Evolutionary conservation across 2,888 invertebrate genomes (phyloP).

Genomic region (Formica aserva): DNA sequence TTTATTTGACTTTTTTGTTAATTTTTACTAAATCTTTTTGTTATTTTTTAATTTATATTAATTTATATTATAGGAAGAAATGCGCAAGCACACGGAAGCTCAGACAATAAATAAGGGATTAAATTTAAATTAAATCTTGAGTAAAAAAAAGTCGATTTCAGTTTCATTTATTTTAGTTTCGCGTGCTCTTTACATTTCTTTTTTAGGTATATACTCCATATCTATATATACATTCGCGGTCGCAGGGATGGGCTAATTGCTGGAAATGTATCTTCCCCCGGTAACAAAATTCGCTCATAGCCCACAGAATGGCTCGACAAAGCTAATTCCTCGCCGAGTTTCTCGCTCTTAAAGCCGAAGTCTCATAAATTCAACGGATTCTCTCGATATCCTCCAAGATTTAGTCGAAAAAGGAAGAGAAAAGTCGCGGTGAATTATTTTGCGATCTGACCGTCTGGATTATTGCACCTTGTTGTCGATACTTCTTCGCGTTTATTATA

Average conservation of each 20-base stretch:
- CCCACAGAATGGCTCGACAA: slow-evolving; percentile 72
- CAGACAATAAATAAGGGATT: background rate
- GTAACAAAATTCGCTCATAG: slow-evolving; percentile 69
- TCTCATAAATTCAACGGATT: slow-evolving; percentile 72
- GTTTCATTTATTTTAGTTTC: slow-evolving; percentile 10
- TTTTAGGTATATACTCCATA: slow-evolving; percentile 12
- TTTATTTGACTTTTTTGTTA: background rate
- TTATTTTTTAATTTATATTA: background rate
- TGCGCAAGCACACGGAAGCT: background rate
- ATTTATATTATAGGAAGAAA: background rate
- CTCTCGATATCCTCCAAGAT: slow-evolving; percentile 69
- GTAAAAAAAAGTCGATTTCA: background rate
- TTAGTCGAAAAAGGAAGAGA: slow-evolving; percentile 63
- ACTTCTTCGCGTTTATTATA: background rate
- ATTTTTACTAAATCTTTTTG: background rate
- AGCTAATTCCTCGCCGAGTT: slow-evolving; percentile 69
- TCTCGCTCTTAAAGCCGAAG: slow-evolving; percentile 59
- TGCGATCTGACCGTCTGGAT: slow-evolving; percentile 59
- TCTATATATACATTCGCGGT: slow-evolving; percentile 38
- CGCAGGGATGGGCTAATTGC: slow-evolving; percentile 68
- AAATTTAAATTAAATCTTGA: slow-evolving; percentile 4
- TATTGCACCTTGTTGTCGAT: slow-evolving; percentile 49
- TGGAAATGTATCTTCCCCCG: slow-evolving; percentile 70
- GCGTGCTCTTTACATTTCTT: background rate
- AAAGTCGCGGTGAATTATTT: slow-evolving; percentile 52